These are phyloP conservation scores for Gavia stellata DNA, from an alignment of 2,113 vertebrate species.

Conservation along the genomic window DNA sequence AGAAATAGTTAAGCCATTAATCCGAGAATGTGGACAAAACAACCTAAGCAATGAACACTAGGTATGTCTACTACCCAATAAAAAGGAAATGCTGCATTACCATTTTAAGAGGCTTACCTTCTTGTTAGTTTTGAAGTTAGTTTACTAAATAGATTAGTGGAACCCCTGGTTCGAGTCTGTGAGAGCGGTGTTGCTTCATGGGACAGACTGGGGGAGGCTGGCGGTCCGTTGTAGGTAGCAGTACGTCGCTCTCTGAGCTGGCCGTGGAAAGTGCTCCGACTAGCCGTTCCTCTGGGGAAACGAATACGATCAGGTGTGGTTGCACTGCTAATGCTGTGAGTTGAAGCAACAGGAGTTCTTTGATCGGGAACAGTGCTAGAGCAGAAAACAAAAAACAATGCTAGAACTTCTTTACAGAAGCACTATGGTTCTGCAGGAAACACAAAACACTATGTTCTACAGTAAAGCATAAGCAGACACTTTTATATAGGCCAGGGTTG, in stretches of 20 bases:
- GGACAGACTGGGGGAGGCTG: slow-evolving; percentile 92
- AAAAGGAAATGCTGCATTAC: fast-evolving
- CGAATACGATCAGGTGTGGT: slow-evolving; percentile 90
- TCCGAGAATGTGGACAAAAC: not conserved
- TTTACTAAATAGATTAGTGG: slow-evolving; percentile 95
- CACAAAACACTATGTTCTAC: slow-evolving; percentile 4
- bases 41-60: not conserved
- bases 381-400: not conserved
- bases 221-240: slow-evolving; percentile 94
- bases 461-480: slow-evolving; percentile 11
- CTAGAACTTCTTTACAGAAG: not conserved
- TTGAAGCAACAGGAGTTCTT: slow-evolving; percentile 90
- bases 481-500: slow-evolving; percentile 9
- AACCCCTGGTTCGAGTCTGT: slow-evolving; percentile 89
- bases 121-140: slow-evolving; percentile 95
- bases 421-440: not conserved
- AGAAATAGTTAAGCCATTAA: not conserved
- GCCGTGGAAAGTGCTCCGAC: slow-evolving; percentile 96
- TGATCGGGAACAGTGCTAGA: slow-evolving; percentile 82
- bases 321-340: slow-evolving; percentile 91
- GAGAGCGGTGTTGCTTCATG: slow-evolving; percentile 90
- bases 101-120: slow-evolving; percentile 75
- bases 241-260: slow-evolving; percentile 93
- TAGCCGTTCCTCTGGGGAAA: slow-evolving; percentile 91
- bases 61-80: fast-evolving